phyloP scores from a whole-genome alignment of 2,113 vertebrate species.

The Isichthys henryi region DNA sequence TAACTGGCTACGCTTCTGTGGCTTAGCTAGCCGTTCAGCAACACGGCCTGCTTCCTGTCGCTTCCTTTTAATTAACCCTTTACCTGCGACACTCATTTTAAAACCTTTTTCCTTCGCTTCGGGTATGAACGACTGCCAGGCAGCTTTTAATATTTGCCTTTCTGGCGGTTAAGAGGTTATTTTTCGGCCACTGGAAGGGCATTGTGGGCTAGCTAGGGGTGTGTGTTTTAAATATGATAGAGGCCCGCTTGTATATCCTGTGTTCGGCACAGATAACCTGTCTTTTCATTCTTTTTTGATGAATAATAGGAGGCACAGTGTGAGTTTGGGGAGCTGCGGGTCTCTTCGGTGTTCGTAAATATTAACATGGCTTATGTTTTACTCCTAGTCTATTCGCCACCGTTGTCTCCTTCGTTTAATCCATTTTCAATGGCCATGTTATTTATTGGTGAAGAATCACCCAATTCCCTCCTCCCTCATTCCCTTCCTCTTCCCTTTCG shows the following conservation, averaged over 20 bases:
- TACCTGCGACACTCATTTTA: constrained; percentile 25
- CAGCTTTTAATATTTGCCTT: background rate
- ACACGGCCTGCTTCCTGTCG: constrained; percentile 50
- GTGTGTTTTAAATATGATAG: background rate
- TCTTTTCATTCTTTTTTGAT: constrained; percentile 5
- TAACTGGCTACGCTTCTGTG: background rate
- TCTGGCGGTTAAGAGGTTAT: background rate
- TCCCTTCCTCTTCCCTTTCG: background rate
- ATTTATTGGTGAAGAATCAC: background rate
- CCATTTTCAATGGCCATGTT: background rate
- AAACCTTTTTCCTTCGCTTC: background rate
- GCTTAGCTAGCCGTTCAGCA: constrained; percentile 38
- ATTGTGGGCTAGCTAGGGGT: background rate
- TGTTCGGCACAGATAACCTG: constrained; percentile 12
- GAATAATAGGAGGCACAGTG: constrained; percentile 15
- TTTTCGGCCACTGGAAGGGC: background rate
- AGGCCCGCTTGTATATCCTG: background rate
- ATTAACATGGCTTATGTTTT: background rate
- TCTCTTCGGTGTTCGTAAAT: background rate
- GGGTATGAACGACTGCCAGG: background rate
- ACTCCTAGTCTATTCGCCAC: background rate
- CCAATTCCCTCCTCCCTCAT: background rate
- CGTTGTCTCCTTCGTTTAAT: background rate
- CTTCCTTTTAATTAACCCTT: constrained; percentile 53
- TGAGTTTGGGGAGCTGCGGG: background rate